Base-by-base conservation (phyloP, 2,888 invertebrate species). In the Spilosoma lubricipeda region DNA sequence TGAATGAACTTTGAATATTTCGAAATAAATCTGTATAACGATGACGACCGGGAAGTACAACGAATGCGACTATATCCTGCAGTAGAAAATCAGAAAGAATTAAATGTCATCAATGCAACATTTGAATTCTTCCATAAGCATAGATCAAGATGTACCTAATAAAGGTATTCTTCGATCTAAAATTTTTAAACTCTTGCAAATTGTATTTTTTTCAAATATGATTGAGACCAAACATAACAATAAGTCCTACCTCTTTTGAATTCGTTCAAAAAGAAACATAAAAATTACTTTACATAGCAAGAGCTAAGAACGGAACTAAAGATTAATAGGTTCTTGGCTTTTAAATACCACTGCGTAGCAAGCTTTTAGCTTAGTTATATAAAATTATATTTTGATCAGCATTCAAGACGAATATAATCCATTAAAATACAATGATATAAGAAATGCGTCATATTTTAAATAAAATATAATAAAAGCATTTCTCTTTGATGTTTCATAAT, bases 1-100 rank as follows among this genome's bases (percentile, higher is more conserved):
- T n/a, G 76, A 75, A 82, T 84, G 77, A 78, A 84, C 73, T 82
- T 76, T 13, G 52, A 72, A 66, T 73, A 74, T 82, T 85, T 84
- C 71, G 70, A 82, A 85, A 85, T 76, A 65, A 48, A 56, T 36
- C 15, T 20, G n/a, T 42, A 66, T 11, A 3, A 23, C 8, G 11
- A 66, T 4, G n/a, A 45, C 15, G 45, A 39, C 20, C 33, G 45
- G 42, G 27, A 64, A 45, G 64, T 39, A 42, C 23, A 15, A 42
- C 67, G 45, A 36, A 36, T 36, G 8, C 23, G 8, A 45, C 3
- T 45, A 45, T 23, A 65, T 33, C 23, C 33, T 36, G 20, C 8
- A 36, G 8, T 65, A 65, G 36, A 36, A 65, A 36, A 36, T 9
- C 23, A 7, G 36, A 9, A 59, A 27, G 13, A 15, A 56, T 56